Conservation (phyloP, 2,113 vertebrate species). For the Saimiri boliviensis region DNA sequence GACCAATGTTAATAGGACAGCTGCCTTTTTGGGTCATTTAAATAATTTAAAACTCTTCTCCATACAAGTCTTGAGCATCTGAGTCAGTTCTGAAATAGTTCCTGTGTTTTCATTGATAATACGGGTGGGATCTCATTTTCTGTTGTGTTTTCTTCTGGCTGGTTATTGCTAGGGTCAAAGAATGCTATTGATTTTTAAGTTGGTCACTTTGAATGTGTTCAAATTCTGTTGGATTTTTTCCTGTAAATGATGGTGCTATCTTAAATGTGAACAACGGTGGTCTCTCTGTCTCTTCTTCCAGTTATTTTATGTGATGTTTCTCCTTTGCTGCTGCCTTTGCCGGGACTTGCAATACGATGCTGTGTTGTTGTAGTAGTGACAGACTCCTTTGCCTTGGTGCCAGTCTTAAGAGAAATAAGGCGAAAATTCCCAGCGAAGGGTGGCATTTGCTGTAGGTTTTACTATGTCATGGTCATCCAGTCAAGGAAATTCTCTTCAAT, state of each 20-base stretch:
- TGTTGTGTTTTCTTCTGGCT: not conserved
- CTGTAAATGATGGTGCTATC: not conserved
- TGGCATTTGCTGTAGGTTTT: not conserved
- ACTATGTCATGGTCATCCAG: not conserved
- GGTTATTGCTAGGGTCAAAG: not conserved
- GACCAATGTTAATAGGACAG: not conserved
- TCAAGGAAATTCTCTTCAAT: not conserved
- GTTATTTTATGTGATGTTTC: not conserved
- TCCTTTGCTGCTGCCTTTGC: not conserved
- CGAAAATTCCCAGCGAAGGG: not conserved
- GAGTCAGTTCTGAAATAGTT: not conserved
- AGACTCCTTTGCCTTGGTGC: too few relatives aligned
- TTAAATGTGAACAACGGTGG: not conserved
- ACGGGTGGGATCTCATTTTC: not conserved
- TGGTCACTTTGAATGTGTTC: not conserved
- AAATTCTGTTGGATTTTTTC: not conserved
- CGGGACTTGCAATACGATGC: not conserved
- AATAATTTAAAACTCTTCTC: not conserved
- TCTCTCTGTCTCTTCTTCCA: not conserved
- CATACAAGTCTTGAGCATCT: not conserved
- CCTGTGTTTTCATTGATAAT: not conserved
- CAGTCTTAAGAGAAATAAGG: not conserved
- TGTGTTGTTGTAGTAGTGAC: accelerated
- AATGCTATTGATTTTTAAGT: not conserved
- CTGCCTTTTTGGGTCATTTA: not conserved